These are phyloP conservation scores for Cataglyphis cursor DNA, from an alignment of 2,888 invertebrate genomes.

Conservation along the genomic window DNA sequence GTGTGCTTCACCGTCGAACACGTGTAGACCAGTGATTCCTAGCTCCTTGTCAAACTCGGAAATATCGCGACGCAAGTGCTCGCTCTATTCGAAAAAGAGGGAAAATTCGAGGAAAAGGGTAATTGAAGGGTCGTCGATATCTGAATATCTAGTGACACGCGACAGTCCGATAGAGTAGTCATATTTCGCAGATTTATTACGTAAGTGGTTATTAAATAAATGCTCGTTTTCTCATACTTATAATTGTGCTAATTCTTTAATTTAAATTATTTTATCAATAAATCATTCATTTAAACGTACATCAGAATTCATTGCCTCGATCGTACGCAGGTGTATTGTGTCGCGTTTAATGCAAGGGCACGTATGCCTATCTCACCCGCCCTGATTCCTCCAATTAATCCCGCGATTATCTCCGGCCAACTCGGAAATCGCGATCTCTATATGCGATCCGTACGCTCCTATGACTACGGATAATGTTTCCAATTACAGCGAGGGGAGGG, in stretches of 20 bases:
- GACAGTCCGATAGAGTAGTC: neutral
- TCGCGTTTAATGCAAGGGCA: constrained; percentile 26
- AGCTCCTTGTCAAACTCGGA: constrained; percentile 43
- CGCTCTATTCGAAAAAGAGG: neutral
- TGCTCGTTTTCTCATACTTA: neutral
- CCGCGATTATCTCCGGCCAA: constrained; percentile 71
- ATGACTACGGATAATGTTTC: constrained; percentile 65
- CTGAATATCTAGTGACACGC: neutral
- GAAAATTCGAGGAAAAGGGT: neutral
- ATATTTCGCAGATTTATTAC: neutral
- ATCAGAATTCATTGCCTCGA: neutral
- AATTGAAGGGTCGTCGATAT: constrained; percentile 22
- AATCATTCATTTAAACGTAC: neutral
- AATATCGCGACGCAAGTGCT: constrained; percentile 38
- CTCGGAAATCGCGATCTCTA: constrained; percentile 65
- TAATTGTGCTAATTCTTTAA: neutral
- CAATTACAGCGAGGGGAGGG: constrained; percentile 49
- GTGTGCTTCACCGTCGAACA: constrained; percentile 44
- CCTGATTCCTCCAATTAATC: constrained; percentile 75
- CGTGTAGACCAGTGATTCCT: constrained; percentile 47
- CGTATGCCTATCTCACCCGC: constrained; percentile 61
- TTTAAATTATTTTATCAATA: neutral
- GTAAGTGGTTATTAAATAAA: neutral
- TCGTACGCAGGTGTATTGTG: neutral
- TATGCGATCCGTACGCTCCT: constrained; percentile 40